Evolutionary conservation across 2,888 invertebrate species (phyloP), one percentile per base, ranked within the genome.

Genomic region (Stegana nigrithorax): DNA sequence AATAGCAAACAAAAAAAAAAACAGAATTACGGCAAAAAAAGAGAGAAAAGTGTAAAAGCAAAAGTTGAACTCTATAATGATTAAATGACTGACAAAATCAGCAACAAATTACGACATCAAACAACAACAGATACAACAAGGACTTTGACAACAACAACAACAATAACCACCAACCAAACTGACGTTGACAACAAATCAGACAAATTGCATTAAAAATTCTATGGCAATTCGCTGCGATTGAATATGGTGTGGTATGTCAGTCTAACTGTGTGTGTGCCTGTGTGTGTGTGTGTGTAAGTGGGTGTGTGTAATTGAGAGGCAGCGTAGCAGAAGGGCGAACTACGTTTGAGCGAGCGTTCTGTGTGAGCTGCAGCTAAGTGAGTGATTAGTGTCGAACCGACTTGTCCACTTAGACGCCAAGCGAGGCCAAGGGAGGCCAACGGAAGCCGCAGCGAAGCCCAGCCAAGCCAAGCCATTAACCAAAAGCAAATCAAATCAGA

Each of bases 151-250:
- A 66, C 42, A 60, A 10, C 55, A 55, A 27, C 55, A 65, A 17
- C 59, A 23, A 23, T 29, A 60, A 29, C 50, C 29, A 21, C 56
- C 14, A 44, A 42, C 27, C 25, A n/a, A 29, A 44, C 14, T 19
- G 42, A 44, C 39, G 26, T 14, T 76, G 76, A 78, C 76, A 76
- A 78, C 78, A 75, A 79, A 73, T 73, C 77, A 78, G 74, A 73
- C 80, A 79, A 76, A 76, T 78, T 76, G 75, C 75, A 76, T 76
- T 76, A 76, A 76, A 76, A 76, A 76, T 76, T 76, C 75, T 73
- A 66, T 75, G 71, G 70, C 78, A 75, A 74, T 75, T 68, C 71
- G 73, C 67, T 63, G 66, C 66, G 65, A 71, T 70, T 70, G 75
- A 78, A 66, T 67, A 68, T 68, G 67, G 59, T 64, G 23, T 21